phyloP scores from a whole-genome alignment of 1,140 invertebrate genomes.

The Scaptomyza hsui region DNA sequence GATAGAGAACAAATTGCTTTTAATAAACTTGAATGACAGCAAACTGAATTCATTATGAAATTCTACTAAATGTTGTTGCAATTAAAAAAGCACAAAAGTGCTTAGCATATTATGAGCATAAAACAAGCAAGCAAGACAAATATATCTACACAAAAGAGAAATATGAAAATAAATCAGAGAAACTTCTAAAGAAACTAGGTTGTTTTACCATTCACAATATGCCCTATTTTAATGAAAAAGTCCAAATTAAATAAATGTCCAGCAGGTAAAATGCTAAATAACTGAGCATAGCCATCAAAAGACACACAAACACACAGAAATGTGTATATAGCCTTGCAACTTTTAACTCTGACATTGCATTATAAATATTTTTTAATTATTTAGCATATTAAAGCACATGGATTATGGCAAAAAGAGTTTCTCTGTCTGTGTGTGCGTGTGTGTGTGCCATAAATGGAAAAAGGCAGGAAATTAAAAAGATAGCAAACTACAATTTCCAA shows the following conservation, averaged over 20 bases:
- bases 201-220: conserved; percentile 8
- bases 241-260: conserved; percentile 23
- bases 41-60: conserved; percentile 24
- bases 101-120: conserved; percentile 16
- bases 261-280: conserved; percentile 28
- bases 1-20: conserved; percentile 7
- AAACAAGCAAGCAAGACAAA: neutral
- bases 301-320: conserved; percentile 12
- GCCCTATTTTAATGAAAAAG: too few species aligned
- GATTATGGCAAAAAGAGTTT: neutral
- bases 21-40: conserved; percentile 9
- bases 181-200: neutral
- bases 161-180: neutral
- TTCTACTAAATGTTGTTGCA: neutral
- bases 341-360: conserved; percentile 30
- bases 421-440: too few species aligned
- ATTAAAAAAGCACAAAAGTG: conserved; percentile 12
- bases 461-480: conserved; percentile 64
- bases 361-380: conserved; percentile 60
- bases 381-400: conserved; percentile 46
- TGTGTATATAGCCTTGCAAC: neutral
- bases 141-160: neutral
- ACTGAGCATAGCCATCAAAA: conserved; percentile 42
- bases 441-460: neutral
- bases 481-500: conserved; percentile 32